Base-by-base conservation (phyloP, 1,140 invertebrate species). In the Drosophila pandora region DNA sequence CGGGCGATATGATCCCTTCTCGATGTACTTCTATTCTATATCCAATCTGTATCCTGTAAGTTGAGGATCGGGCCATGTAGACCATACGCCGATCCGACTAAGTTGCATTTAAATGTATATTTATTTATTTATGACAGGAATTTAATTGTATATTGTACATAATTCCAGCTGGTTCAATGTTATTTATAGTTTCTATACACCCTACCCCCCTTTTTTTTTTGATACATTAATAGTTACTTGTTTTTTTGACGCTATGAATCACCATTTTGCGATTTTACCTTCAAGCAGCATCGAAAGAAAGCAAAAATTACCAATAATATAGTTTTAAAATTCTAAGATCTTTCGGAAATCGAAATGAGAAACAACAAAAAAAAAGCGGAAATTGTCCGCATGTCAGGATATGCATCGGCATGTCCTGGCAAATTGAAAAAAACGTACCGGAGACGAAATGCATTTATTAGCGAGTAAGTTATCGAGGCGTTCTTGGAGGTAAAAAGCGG, bases 381-480 rank as follows among this genome's bases (percentile, higher is more conserved):
- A 6, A 28, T 6, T 17, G 12, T 43, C 5, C 41, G 17, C 41
- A 43, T 21, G 17, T n/a, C n/a, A 2, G 17, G 13, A 43, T 13
- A 21, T 9, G 17, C 2, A 2, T 2, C 3, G 17, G 10, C 39
- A 22, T 22, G 25, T 28, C 25, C 25, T 28, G 25, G 25, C 25
- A 22, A 23, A 22, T 47, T 7, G 22, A 22, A 21, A n/a, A 77
- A 84, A 87, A 87, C 87, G 88, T 90, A 90, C 87, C 88, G 79
- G 88, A 90, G 74, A 67, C 85, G 67, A 90, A 83, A 79, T 90
- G 88, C 88, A 90, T 90, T 90, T 90, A 90, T 90, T 90, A 90
- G 79, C 72, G 21, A 57, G 57, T 90, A 87, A 90, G 87, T 74
- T 62, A 49, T 58, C 63, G 63, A 76, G 62, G 77, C 57, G 65